phyloP scores from a whole-genome alignment of 30 jellyfish, hydroid and myxozoan genomes.

The Turritopsis dohrnii region DNA sequence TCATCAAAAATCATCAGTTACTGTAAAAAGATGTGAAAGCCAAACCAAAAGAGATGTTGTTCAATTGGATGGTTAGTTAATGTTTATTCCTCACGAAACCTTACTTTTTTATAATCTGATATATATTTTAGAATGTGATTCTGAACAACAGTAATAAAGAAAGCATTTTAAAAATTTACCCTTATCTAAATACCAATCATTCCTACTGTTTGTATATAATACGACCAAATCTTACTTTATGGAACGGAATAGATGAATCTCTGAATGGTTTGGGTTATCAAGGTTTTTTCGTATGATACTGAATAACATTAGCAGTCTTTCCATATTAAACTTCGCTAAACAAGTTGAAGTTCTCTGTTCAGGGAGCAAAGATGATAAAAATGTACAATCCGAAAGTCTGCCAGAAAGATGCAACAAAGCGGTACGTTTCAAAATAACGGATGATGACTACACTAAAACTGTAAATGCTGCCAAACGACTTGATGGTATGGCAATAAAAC shows the following conservation, averaged over 20 bases:
- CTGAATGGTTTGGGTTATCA: too few relatives aligned
- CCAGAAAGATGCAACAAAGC: background rate
- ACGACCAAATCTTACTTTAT: too few relatives aligned
- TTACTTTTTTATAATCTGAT: too few relatives aligned
- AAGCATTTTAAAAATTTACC: too few relatives aligned
- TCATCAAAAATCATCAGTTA: conserved; percentile 12
- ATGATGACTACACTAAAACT: background rate
- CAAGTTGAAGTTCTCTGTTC: background rate
- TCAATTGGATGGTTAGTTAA: background rate
- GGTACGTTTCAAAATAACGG: background rate
- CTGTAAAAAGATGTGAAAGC: background rate
- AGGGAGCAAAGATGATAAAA: background rate
- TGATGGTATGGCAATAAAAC: background rate
- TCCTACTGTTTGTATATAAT: too few relatives aligned
- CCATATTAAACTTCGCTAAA: too few relatives aligned
- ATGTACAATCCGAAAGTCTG: background rate
- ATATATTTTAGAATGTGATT: too few relatives aligned
- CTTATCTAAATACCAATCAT: too few relatives aligned
- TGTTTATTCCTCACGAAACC: background rate
- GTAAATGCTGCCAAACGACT: background rate
- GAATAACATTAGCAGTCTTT: too few relatives aligned
- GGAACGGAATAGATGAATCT: too few relatives aligned
- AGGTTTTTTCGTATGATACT: too few relatives aligned
- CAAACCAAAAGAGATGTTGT: background rate
- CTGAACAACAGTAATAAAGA: too few relatives aligned